A percentile compares a stretch with the other conserved stretches of the same genome.
Evolutionary conservation across 2,888 invertebrate species (phyloP).

Genomic region (Oligia latruncula): DNA sequence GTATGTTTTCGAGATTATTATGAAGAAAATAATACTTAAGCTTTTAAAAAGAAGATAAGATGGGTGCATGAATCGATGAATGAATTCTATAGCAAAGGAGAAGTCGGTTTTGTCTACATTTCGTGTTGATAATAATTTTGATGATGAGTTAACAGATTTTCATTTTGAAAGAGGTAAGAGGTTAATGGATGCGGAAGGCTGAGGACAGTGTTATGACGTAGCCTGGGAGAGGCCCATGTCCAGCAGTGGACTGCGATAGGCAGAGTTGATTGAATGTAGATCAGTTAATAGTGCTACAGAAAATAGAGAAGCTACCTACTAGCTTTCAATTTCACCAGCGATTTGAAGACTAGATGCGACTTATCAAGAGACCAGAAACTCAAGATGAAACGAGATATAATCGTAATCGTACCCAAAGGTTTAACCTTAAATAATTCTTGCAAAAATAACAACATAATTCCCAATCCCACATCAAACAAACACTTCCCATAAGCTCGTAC

Average conservation of each 20-base stretch:
- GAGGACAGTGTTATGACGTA: no score
- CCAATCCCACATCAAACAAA: constrained; percentile 41
- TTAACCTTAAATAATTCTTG: not conserved
- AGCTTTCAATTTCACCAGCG: not conserved
- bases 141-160: not conserved
- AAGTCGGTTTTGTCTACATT: not conserved
- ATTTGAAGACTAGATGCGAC: not conserved
- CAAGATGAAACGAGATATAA: not conserved
- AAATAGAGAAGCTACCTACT: not conserved
- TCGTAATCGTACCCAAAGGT: not conserved
- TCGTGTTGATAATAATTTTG: not conserved
- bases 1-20: not conserved
- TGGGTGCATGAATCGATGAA: not conserved
- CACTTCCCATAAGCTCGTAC: constrained; percentile 45
- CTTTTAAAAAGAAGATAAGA: not conserved
- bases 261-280: not conserved
- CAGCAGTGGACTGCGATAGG: no score
- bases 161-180: not conserved
- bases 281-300: not conserved
- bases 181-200: no score
- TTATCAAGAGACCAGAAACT: not conserved
- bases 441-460: constrained; percentile 35
- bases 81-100: not conserved
- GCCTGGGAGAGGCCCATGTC: no score
- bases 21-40: not conserved